Evolutionary conservation across 2,888 invertebrate genomes (phyloP).

Genomic region (Lathronympha strigana): DNA sequence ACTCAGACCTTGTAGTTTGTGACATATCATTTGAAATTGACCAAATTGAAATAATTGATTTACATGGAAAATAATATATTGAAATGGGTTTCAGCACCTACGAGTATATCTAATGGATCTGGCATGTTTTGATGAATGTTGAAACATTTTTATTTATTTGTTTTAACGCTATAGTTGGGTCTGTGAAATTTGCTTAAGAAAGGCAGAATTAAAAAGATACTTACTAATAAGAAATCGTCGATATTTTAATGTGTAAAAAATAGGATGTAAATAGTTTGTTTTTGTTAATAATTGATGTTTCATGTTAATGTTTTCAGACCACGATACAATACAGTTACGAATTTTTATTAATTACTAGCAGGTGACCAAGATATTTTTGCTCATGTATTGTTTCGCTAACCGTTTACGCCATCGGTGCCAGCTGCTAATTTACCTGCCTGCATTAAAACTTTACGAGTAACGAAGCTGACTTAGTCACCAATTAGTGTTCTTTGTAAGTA

Average conservation of each 20-base stretch:
- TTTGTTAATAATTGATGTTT: slow-evolving; percentile 79
- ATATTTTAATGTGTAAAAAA: slow-evolving; percentile 71
- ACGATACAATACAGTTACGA: slow-evolving; percentile 60
- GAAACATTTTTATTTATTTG: background rate
- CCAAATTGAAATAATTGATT: slow-evolving; percentile 43
- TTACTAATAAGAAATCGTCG: slow-evolving; percentile 54
- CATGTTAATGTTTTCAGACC: slow-evolving; percentile 75
- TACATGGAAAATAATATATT: slow-evolving; percentile 11
- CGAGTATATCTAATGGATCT: slow-evolving; percentile 17
- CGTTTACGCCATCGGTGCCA: slow-evolving; percentile 43
- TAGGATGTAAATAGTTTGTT: slow-evolving; percentile 75
- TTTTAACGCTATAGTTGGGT: background rate
- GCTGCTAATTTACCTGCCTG: slow-evolving; percentile 41
- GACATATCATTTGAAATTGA: slow-evolving; percentile 72
- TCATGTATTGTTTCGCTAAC: slow-evolving; percentile 39
- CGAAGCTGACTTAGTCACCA: slow-evolving; percentile 63
- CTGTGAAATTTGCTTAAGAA: background rate
- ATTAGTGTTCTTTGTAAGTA: slow-evolving; percentile 75
- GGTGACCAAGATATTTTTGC: slow-evolving; percentile 34
- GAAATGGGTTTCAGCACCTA: slow-evolving; percentile 4
- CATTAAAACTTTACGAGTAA: slow-evolving; percentile 40
- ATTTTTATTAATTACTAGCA: slow-evolving; percentile 48
- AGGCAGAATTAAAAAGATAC: background rate
- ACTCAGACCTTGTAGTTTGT: slow-evolving; percentile 51
- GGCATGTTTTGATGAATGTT: background rate